These are phyloP conservation scores for Ctenopoma kingsleyae DNA, from an alignment of 2,797 vertebrate species.

Conservation along the genomic window DNA sequence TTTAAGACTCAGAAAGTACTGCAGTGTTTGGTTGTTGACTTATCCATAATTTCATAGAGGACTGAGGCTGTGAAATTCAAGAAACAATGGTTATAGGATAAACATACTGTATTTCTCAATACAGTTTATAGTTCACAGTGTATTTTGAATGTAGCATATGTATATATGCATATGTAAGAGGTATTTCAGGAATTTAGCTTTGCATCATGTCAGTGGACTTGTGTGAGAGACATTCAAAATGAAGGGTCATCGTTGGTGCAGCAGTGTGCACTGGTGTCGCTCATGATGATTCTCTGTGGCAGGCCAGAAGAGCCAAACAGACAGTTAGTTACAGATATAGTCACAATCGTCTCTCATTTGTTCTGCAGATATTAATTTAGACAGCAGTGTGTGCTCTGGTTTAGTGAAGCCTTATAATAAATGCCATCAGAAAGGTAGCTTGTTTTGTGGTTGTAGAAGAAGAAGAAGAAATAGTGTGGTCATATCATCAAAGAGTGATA, in stretches of 20 bases:
- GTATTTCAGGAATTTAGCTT: background rate
- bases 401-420: background rate
- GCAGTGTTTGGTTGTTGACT: too few relatives aligned
- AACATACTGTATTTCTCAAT: too few relatives aligned
- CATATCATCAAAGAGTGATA: background rate
- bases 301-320: background rate
- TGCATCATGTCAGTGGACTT: background rate
- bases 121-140: background rate
- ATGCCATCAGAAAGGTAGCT: too few relatives aligned
- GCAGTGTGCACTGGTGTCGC: background rate
- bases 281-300: background rate
- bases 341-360: too few relatives aligned
- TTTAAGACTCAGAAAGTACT: too few relatives aligned
- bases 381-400: background rate
- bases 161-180: background rate
- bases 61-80: too few relatives aligned
- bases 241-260: too few relatives aligned
- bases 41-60: too few relatives aligned
- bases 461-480: background rate
- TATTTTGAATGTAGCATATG: background rate
- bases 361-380: constrained; percentile 3
- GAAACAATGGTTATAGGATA: too few relatives aligned
- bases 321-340: background rate
- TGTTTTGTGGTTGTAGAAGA: too few relatives aligned
- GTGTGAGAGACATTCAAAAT: background rate